Evolutionary conservation across 2,797 vertebrate genomes (phyloP).

Genomic region (Poeciliopsis infans): DNA sequence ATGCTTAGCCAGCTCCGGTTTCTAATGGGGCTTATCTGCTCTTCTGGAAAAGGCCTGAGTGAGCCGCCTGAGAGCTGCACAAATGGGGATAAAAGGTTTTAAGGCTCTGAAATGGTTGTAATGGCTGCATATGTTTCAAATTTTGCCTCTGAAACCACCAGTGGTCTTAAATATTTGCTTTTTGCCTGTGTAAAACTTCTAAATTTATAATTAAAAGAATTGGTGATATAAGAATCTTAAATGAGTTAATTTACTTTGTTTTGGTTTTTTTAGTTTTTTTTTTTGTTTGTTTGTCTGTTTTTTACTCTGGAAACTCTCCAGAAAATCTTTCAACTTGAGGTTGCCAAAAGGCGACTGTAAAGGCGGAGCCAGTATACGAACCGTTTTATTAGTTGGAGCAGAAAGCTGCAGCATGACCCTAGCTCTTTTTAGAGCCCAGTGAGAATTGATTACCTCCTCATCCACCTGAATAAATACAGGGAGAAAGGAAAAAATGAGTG

Average conservation of each 20-base stretch:
- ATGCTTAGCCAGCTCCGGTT: conserved; percentile 19
- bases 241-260: not conserved
- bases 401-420: conserved; percentile 34
- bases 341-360: conserved; percentile 21
- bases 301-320: conserved; percentile 9
- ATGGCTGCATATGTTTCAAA: conserved; percentile 32
- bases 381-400: conserved; percentile 60
- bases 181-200: not conserved
- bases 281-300: not conserved
- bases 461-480: conserved; percentile 41
- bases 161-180: not conserved
- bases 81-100: conserved; percentile 27
- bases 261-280: not conserved
- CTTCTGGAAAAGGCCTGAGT: conserved; percentile 39
- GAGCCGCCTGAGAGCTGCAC: conserved; percentile 40
- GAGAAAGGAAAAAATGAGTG: conserved; percentile 14
- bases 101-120: conserved; percentile 23
- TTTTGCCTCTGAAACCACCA: conserved; percentile 1
- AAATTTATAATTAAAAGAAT: not conserved
- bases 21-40: conserved; percentile 43
- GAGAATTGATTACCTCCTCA: conserved; percentile 62
- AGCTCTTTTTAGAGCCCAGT: conserved; percentile 50
- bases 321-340: conserved; percentile 19
- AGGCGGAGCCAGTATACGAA: conserved; percentile 53
- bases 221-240: not conserved